Evolutionary conservation across 2,113 vertebrate genomes (phyloP).

Genomic region (Proteles cristata): DNA sequence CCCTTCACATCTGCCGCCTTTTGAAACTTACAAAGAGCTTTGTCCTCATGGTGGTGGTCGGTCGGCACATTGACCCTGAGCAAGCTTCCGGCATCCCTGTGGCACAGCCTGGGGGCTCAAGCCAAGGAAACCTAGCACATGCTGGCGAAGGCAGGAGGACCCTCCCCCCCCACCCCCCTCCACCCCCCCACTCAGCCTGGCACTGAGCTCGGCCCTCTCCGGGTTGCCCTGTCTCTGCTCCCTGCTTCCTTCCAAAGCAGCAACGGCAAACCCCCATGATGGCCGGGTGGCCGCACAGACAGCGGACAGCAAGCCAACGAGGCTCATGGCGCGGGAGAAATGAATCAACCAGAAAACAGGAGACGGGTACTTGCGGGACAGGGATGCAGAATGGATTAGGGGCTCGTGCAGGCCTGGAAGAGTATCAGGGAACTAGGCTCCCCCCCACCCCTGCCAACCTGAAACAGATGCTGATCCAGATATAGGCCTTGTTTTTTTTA

Average conservation of each 20-base stretch:
- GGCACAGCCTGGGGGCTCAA: not conserved
- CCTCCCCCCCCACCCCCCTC: too few species aligned
- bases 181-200: not conserved
- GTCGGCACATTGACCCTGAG: fast-evolving
- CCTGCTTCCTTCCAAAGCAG: not conserved
- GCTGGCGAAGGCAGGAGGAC: not conserved
- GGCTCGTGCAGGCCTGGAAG: not conserved
- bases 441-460: not conserved
- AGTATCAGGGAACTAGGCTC: fast-evolving
- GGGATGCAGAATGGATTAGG: not conserved
- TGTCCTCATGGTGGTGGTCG: fast-evolving
- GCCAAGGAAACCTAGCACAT: too few species aligned
- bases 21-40: not conserved
- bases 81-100: not conserved
- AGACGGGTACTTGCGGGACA: not conserved
- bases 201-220: not conserved
- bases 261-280: too few species aligned
- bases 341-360: not conserved
- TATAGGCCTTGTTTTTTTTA: too few species aligned
- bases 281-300: not conserved
- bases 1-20: too few species aligned
- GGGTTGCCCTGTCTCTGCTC: fast-evolving
- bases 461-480: not conserved
- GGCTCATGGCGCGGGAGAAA: not conserved
- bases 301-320: not conserved